Base-by-base conservation (phyloP, 2,797 vertebrate species). In the Kryptolebias ocellatus region DNA sequence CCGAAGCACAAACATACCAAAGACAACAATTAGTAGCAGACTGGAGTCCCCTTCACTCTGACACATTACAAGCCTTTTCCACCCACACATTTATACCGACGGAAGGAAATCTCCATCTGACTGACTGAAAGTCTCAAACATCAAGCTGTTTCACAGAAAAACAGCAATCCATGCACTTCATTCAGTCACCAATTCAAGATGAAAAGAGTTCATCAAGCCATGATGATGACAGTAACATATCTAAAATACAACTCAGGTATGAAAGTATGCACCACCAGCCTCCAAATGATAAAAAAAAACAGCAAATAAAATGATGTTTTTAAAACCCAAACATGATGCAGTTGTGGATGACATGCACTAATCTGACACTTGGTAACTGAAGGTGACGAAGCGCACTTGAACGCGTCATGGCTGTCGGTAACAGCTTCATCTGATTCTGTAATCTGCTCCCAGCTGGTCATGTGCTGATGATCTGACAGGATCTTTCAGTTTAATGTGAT, bases 11-110 rank as follows among this genome's bases (percentile, higher is more conserved):
- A 39, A 39, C 37, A 39, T 39, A 39, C 37, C 11, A 10, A 39
- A 39, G 37, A 39, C 37, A 15, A 60, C 37, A 68, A 69, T 29
- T 5, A 5, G 28, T 61, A 51, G 52, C 47, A 61, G 55, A 0
- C 70, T 39, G 59, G 44, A 57, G 69, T 34, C 58, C 51, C 54
- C 58, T 71, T 60, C 57, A 62, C 53, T 14, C 50, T 49, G 70
- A 70, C 66, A 18, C 55, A 12, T 31, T 29, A 4, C 44, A 53
- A 63, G 6, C 61, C 2, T 63, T 28, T 55, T 56, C 67, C 76
- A 55, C 72, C 76, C 58, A 78, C 76, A 70, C 53, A 24, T 53
- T 44, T 1, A 3, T 1, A 39, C 37, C 37, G 24, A 42, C n/a
- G 16, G 59, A 52, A 6, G 57, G 31, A 15, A 37, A n/a, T 11